Percentiles rank a stretch among this genome's conserved stretches.
These are phyloP conservation scores for Ptychochromis oligacanthus DNA, from an alignment of 2,113 vertebrate genomes.

Conservation along the genomic window DNA sequence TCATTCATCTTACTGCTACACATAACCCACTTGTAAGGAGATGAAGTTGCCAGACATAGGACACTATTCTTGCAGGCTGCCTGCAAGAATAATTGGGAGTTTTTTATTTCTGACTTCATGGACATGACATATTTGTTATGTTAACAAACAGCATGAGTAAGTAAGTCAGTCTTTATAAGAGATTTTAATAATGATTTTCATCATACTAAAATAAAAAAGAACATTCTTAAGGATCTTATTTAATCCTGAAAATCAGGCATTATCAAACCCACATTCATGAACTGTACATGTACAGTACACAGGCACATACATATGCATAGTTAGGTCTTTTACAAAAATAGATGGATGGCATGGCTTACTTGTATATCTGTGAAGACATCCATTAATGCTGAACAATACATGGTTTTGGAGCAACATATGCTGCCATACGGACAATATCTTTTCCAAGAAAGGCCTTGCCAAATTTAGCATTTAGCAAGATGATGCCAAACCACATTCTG, in stretches of 20 bases:
- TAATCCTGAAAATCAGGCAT: neutral
- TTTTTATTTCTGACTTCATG: too few species aligned
- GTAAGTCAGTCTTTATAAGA: too few species aligned
- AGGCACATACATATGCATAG: neutral
- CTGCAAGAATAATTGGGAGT: too few species aligned
- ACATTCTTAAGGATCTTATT: neutral
- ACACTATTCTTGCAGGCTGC: too few species aligned
- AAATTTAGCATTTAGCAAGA: neutral
- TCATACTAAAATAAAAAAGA: neutral
- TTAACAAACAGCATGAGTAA: too few species aligned
- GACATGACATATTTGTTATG: too few species aligned
- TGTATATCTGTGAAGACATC: neutral
- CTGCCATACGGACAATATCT: neutral
- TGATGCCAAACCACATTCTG: neutral
- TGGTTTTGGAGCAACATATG: neutral
- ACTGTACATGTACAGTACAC: too few species aligned
- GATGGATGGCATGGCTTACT: neutral
- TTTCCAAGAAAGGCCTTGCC: neutral
- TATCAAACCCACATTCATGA: neutral
- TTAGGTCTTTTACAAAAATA: neutral
- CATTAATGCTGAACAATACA: neutral
- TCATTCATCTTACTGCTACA: too few species aligned
- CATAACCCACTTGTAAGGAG: too few species aligned
- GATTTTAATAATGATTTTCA: neutral
- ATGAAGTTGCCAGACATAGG: too few species aligned